phyloP scores from a whole-genome alignment of 2,888 invertebrate species.

The Tetranychus piercei region DNA sequence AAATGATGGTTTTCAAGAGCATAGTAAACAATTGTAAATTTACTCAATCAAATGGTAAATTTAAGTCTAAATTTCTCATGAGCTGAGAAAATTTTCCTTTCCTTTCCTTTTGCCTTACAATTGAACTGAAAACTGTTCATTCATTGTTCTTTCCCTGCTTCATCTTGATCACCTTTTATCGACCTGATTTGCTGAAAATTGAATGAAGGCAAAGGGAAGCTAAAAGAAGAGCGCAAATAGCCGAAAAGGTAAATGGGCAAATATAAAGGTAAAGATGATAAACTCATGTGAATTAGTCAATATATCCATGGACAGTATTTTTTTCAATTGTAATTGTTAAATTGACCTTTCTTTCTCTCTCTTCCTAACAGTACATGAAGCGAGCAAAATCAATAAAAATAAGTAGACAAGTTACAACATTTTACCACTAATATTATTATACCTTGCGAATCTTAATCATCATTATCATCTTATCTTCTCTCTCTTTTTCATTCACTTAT shows the following conservation, averaged over 20 bases:
- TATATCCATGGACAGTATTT: not conserved
- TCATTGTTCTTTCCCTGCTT: no score
- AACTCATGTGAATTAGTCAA: not conserved
- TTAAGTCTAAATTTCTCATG: not conserved
- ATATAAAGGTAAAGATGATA: no score
- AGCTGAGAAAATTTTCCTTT: not conserved
- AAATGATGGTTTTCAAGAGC: no score
- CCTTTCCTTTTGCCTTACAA: not conserved
- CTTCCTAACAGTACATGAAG: not conserved
- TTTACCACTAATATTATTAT: not conserved
- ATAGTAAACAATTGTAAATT: no score
- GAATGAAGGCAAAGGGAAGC: no score
- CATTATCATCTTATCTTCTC: not conserved
- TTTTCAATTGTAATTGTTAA: not conserved
- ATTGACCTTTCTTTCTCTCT: not conserved
- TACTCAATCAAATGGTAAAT: not conserved
- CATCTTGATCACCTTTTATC: no score
- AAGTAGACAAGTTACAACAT: not conserved
- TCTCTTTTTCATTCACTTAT: not conserved
- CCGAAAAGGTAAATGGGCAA: no score
- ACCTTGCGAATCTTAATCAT: not conserved
- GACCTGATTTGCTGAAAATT: no score
- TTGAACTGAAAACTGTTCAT: no score
- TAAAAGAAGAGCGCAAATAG: no score
- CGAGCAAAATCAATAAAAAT: not conserved